Percentiles rank a stretch among this genome's conserved stretches.
Conservation (phyloP, 2,888 invertebrate species). For the Augiades crinisus region DNA sequence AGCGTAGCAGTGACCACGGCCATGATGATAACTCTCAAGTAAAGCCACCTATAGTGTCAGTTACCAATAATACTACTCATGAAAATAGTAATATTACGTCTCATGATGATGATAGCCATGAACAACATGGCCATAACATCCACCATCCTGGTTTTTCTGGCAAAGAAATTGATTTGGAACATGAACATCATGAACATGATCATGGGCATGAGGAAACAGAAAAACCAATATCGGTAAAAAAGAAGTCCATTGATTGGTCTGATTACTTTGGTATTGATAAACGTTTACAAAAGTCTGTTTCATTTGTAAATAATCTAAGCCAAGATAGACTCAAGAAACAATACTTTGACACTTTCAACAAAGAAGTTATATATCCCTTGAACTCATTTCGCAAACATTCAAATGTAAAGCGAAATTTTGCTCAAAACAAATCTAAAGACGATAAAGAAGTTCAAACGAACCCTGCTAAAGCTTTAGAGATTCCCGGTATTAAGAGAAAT, state of each 20-base stretch:
- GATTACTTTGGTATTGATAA: constrained; percentile 93
- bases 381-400: constrained; percentile 60
- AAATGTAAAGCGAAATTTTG: constrained; percentile 64
- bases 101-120: constrained; percentile 57
- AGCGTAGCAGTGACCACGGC: constrained; percentile 70
- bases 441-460: constrained; percentile 53
- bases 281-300: constrained; percentile 84
- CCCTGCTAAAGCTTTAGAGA: constrained; percentile 41
- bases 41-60: constrained; percentile 60
- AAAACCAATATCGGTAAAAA: constrained; percentile 82
- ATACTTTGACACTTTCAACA: constrained; percentile 69
- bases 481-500: constrained; percentile 57
- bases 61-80: constrained; percentile 45
- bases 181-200: constrained; percentile 35
- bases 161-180: constrained; percentile 48
- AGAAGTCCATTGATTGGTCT: constrained; percentile 93
- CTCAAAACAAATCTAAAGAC: constrained; percentile 52
- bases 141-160: constrained; percentile 41
- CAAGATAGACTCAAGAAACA: constrained; percentile 70
- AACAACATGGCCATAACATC: constrained; percentile 46
- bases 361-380: constrained; percentile 65
- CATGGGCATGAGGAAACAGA: constrained; percentile 48
- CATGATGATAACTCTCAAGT: constrained; percentile 51
- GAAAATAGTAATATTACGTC: constrained; percentile 43
- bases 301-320: constrained; percentile 56